phyloP scores from a whole-genome alignment of 2,797 vertebrate genomes.

The Momotus momota region DNA sequence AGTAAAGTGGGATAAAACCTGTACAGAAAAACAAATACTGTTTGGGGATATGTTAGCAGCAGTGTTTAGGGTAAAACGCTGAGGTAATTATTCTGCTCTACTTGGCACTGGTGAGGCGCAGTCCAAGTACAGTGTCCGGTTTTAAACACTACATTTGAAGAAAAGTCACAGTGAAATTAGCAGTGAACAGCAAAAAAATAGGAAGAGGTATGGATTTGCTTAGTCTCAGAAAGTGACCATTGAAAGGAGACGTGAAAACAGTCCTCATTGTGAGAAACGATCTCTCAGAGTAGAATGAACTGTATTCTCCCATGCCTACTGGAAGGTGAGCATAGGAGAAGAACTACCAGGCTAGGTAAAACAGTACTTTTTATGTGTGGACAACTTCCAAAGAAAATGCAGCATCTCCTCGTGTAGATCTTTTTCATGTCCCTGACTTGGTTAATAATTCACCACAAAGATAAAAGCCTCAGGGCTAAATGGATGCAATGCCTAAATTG shows the following conservation, averaged over 20 bases:
- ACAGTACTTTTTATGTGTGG: background rate
- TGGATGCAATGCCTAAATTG: constrained; percentile 55
- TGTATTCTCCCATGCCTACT: background rate
- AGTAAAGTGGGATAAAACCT: background rate
- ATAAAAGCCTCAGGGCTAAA: constrained; percentile 68
- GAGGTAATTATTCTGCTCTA: constrained; percentile 50
- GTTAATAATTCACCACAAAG: constrained; percentile 63
- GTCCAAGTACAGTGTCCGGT: background rate
- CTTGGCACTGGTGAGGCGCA: constrained; percentile 22
- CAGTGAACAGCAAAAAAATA: background rate
- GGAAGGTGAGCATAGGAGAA: background rate
- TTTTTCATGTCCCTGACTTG: constrained; percentile 53
- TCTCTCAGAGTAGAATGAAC: background rate
- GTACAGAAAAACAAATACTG: background rate
- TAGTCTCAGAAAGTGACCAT: background rate
- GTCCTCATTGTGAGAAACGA: background rate
- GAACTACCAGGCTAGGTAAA: background rate
- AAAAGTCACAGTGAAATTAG: background rate
- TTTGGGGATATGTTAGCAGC: background rate
- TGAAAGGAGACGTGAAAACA: background rate
- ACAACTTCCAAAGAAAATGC: constrained; percentile 51
- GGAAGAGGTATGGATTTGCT: background rate
- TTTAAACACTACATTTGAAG: background rate
- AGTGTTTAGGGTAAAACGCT: background rate
- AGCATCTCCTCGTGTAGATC: constrained; percentile 53